Percentiles rank a stretch among this genome's conserved stretches.
Evolutionary conservation across 2,888 invertebrate genomes (phyloP).

Genomic region (Eudasyphora cyanicolor): DNA sequence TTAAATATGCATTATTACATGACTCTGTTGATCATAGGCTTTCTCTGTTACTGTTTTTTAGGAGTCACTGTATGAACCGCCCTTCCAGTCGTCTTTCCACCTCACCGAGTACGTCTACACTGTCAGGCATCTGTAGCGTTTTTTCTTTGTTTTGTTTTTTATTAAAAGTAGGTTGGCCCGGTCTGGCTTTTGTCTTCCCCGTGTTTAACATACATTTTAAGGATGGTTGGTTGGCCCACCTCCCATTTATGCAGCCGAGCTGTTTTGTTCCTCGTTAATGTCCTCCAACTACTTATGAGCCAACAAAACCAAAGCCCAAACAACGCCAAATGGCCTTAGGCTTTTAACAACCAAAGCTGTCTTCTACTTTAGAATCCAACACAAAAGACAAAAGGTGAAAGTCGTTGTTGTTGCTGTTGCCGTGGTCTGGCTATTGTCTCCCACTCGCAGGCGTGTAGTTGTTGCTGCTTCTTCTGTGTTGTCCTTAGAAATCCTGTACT

Average conservation of each 20-base stretch:
- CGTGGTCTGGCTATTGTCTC: conserved; percentile 21
- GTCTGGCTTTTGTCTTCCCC: not conserved
- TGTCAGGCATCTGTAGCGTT: conserved; percentile 52
- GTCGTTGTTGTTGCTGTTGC: conserved; percentile 26
- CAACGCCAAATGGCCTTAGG: conserved; percentile 44
- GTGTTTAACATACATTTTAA: not conserved
- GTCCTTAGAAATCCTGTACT: conserved; percentile 10
- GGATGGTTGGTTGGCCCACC: not conserved
- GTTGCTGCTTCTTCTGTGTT: not conserved
- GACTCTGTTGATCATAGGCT: too few species aligned
- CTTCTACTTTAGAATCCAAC: conserved; percentile 19
- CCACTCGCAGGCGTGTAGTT: not conserved
- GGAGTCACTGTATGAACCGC: too few species aligned
- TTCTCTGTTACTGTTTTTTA: too few species aligned
- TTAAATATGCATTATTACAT: too few species aligned
- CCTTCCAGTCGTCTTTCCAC: too few species aligned
- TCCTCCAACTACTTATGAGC: conserved; percentile 18
- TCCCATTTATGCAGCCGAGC: conserved; percentile 30
- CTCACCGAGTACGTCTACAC: conserved; percentile 22
- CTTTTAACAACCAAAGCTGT: conserved; percentile 20
- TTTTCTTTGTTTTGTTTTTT: too few species aligned
- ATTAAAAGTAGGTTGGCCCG: conserved; percentile 57
- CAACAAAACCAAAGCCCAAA: conserved; percentile 11
- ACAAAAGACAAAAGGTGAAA: conserved; percentile 47
- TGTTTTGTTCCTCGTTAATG: not conserved